Percentiles rank a stretch among this genome's conserved stretches.
Conservation (phyloP, 2,797 vertebrate species). For the Zenarchopterus dispar region DNA sequence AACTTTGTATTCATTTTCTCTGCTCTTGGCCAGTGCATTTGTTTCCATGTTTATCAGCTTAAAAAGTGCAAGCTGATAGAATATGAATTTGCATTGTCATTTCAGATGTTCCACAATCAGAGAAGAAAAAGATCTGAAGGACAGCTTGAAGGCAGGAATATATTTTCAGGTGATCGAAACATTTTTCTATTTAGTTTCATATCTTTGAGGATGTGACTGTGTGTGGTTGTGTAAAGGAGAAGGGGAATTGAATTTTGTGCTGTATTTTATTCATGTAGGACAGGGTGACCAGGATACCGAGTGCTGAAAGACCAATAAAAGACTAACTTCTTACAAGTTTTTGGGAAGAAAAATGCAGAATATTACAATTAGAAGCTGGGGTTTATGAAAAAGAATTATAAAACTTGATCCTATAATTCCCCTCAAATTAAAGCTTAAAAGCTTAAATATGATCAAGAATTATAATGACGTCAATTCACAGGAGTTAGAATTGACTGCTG, state of each 20-base stretch:
- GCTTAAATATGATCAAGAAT: not conserved
- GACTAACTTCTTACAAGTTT: slow-evolving; percentile 2
- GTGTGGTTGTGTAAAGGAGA: not conserved
- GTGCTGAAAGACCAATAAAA: slow-evolving; percentile 4
- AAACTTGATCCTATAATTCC: not conserved
- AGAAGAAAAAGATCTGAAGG: slow-evolving; percentile 31
- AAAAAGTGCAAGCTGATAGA: slow-evolving; percentile 39
- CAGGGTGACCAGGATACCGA: not conserved
- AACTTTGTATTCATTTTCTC: slow-evolving; percentile 8
- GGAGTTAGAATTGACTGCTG: not conserved
- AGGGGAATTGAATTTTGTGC: slow-evolving; percentile 10
- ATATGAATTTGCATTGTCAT: slow-evolving; percentile 34
- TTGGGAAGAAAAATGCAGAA: not conserved
- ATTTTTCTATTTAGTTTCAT: slow-evolving; percentile 48
- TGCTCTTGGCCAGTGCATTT: slow-evolving; percentile 3
- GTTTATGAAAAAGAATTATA: not conserved
- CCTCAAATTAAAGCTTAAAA: not conserved
- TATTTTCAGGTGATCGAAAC: slow-evolving; percentile 34
- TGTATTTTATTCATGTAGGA: not conserved
- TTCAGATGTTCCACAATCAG: slow-evolving; percentile 30
- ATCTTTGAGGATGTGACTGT: slow-evolving; percentile 34
- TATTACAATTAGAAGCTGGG: not conserved
- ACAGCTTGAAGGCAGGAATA: slow-evolving; percentile 29
- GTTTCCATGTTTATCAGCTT: slow-evolving; percentile 10
- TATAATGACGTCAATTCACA: not conserved